Evolutionary conservation across 2,888 invertebrate species (phyloP).

Genomic region (Diarsia mendica): DNA sequence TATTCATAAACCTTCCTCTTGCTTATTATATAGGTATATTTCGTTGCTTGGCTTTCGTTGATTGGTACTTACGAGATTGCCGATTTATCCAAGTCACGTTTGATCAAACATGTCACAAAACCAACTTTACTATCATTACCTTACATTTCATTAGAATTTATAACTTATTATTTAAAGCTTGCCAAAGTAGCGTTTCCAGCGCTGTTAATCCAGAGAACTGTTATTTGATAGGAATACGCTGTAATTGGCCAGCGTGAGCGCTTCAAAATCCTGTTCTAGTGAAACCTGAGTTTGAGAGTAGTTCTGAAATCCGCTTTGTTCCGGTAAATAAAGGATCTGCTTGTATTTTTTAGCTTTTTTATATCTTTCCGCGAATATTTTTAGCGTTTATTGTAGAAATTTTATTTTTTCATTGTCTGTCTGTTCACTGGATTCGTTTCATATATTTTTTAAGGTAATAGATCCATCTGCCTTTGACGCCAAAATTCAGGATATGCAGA

Average conservation of each 20-base stretch:
- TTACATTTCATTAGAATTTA: no score
- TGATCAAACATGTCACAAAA: no score
- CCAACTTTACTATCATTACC: no score
- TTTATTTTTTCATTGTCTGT: not conserved
- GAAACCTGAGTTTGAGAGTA: constrained; percentile 14
- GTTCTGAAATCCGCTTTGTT: constrained; percentile 17
- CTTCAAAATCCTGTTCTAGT: constrained; percentile 17
- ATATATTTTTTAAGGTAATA: not conserved
- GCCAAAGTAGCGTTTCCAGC: constrained; percentile 20
- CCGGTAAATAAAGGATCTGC: constrained; percentile 8
- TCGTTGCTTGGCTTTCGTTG: no score
- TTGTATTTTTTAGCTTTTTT: constrained; percentile 14
- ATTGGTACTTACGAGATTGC: no score
- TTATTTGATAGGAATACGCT: constrained; percentile 28
- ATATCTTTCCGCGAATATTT: constrained; percentile 5
- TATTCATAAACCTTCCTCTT: no score
- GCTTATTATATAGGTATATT: no score
- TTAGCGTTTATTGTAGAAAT: not conserved
- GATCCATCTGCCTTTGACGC: not conserved
- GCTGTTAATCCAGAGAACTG: constrained; percentile 22
- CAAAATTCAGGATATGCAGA: not conserved
- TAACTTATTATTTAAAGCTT: constrained; percentile 5
- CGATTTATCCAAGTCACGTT: not conserved
- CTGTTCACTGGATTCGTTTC: not conserved
- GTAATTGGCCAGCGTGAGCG: constrained; percentile 15